These are phyloP conservation scores for Drosophila sproati DNA, from an alignment of 1,140 invertebrate species.

Conservation along the genomic window DNA sequence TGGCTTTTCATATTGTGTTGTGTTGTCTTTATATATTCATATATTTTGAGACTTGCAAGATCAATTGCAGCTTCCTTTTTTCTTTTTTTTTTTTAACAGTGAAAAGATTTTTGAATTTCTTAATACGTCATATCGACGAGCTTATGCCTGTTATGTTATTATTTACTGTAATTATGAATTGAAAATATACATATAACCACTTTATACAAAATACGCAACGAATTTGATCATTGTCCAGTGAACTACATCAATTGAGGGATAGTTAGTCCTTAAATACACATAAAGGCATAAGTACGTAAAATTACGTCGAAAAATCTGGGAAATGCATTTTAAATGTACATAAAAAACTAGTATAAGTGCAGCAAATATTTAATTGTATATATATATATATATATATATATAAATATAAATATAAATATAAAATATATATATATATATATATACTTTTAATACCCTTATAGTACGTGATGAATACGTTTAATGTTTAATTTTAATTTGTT, in stretches of 20 bases:
- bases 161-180: background rate
- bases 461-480: slow-evolving; percentile 32
- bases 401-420: slow-evolving; percentile 13
- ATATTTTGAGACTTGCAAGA: background rate
- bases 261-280: slow-evolving; percentile 18
- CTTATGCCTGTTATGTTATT: background rate
- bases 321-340: slow-evolving; percentile 42
- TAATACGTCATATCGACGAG: slow-evolving; percentile 12
- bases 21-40: slow-evolving; percentile 10
- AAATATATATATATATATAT: slow-evolving; percentile 21
- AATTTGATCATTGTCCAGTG: slow-evolving; percentile 16
- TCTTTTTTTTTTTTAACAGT: slow-evolving; percentile 1
- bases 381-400: slow-evolving; percentile 40
- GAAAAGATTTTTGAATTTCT: background rate
- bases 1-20: slow-evolving; percentile 1
- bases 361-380: slow-evolving; percentile 50
- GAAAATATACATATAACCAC: slow-evolving; percentile 10
- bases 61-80: background rate
- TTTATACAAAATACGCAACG: slow-evolving; percentile 23
- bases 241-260: slow-evolving; percentile 9
- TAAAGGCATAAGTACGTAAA: slow-evolving; percentile 31
- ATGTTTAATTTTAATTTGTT: slow-evolving; percentile 13
- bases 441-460: slow-evolving; percentile 46
- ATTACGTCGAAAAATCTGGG: slow-evolving; percentile 31
- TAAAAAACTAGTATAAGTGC: slow-evolving; percentile 56